A percentile compares a stretch with the other conserved stretches of the same genome.
phyloP scores from a whole-genome alignment of 1,140 invertebrate genomes.

The Aphidius ervi region DNA sequence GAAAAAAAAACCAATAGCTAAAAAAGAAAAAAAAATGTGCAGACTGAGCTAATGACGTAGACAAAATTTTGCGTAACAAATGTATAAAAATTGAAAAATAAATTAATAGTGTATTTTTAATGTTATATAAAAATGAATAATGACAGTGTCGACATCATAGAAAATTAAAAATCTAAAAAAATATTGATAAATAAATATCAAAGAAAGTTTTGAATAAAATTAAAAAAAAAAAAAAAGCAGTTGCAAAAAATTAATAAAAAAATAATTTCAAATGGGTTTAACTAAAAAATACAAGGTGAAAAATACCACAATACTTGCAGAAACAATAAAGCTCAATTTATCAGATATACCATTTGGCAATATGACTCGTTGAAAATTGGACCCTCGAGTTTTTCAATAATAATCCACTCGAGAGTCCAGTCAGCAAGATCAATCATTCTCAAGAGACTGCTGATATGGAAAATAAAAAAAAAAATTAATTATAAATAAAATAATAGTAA shows the following conservation, averaged over 20 bases:
- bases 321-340: neutral
- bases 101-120: too few relatives aligned
- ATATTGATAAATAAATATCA: too few relatives aligned
- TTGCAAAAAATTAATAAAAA: neutral
- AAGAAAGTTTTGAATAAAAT: too few relatives aligned
- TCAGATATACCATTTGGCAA: neutral
- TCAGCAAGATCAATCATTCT: neutral
- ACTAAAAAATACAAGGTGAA: neutral
- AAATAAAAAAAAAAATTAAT: neutral
- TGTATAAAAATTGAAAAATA: too few relatives aligned
- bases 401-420: neutral
- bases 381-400: conserved; percentile 2
- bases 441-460: neutral
- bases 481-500: conserved; percentile 14
- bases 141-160: too few relatives aligned
- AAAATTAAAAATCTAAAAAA: too few relatives aligned
- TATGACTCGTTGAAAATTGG: conserved; percentile 1
- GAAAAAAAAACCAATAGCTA: too few relatives aligned
- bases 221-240: neutral
- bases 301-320: neutral
- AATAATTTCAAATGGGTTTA: too few relatives aligned
- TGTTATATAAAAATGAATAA: too few relatives aligned
- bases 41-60: too few relatives aligned
- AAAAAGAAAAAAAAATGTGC: too few relatives aligned
- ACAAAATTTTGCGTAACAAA: too few relatives aligned